A percentile compares a stretch with the other conserved stretches of the same genome.
Conservation (phyloP, 2,888 invertebrate species). For the Megalurothrips usitatus region DNA sequence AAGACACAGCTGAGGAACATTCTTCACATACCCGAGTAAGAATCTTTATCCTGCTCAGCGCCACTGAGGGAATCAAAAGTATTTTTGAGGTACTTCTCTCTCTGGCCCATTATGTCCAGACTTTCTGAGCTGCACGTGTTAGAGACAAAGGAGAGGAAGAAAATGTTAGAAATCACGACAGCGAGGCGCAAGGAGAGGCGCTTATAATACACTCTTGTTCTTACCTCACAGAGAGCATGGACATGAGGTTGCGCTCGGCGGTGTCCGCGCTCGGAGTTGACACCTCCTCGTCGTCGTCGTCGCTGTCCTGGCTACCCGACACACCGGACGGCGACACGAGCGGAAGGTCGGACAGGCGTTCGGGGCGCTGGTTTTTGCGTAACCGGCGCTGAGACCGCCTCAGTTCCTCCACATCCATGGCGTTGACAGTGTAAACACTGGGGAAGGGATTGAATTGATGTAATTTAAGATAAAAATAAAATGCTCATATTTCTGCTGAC, state of each 20-base stretch:
- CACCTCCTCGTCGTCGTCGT: constrained; percentile 60
- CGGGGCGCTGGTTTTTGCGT: constrained; percentile 55
- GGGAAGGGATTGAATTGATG: constrained; percentile 38
- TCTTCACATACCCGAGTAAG: constrained; percentile 27
- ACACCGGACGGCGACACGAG: constrained; percentile 40
- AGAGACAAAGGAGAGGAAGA: neutral
- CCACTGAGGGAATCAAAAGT: constrained; percentile 61
- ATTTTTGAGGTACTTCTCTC: constrained; percentile 48
- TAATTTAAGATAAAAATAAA: constrained; percentile 30
- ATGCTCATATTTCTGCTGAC: constrained; percentile 8
- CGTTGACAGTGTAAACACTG: constrained; percentile 81
- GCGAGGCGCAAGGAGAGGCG: neutral
- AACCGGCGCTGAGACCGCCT: constrained; percentile 68
- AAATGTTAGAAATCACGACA: neutral
- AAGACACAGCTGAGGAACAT: constrained; percentile 10
- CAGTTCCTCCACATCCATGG: constrained; percentile 80
- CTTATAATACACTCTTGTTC: constrained; percentile 45
- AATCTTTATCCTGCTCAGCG: constrained; percentile 52
- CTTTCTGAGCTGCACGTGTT: constrained; percentile 45
- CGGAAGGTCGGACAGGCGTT: constrained; percentile 41
- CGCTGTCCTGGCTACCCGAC: constrained; percentile 63
- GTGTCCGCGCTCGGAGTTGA: constrained; percentile 80
- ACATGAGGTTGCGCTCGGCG: constrained; percentile 68
- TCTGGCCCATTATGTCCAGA: constrained; percentile 46
- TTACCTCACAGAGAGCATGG: constrained; percentile 68